Conservation (phyloP, 2,888 invertebrate genomes). For the Papilio gigon region DNA sequence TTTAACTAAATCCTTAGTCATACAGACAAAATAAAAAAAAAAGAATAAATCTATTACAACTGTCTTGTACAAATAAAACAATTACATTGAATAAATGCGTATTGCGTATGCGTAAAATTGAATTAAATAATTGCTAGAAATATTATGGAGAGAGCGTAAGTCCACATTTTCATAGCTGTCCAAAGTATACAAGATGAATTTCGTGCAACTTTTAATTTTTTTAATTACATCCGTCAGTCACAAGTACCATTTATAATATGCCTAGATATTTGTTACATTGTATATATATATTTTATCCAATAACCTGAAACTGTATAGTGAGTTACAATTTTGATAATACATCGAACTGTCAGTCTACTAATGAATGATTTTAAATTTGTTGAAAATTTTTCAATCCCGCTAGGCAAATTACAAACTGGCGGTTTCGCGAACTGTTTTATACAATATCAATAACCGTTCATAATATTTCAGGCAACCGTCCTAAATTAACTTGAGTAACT, state of each 20-base stretch:
- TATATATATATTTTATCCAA: too few species aligned
- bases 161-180: not conserved
- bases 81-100: constrained; percentile 22
- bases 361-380: not conserved
- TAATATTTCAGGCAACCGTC: constrained; percentile 32
- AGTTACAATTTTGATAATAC: too few species aligned
- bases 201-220: too few species aligned
- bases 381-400: too few species aligned
- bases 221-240: too few species aligned
- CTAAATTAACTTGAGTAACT: constrained; percentile 10
- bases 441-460: not conserved
- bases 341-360: too few species aligned
- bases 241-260: too few species aligned
- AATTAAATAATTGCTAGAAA: constrained; percentile 28
- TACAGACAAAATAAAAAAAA: not conserved
- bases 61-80: constrained; percentile 14
- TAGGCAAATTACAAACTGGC: not conserved
- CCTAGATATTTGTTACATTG: too few species aligned
- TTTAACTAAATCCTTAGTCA: not conserved
- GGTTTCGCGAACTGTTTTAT: not conserved
- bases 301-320: too few species aligned
- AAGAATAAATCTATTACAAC: not conserved
- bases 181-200: too few species aligned
- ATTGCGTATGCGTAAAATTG: constrained; percentile 28
- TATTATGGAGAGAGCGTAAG: constrained; percentile 28